Evolutionary conservation across 2,113 vertebrate genomes (phyloP), one percentile per base, ranked within the genome.

Genomic region (Tragulus kanchil): DNA sequence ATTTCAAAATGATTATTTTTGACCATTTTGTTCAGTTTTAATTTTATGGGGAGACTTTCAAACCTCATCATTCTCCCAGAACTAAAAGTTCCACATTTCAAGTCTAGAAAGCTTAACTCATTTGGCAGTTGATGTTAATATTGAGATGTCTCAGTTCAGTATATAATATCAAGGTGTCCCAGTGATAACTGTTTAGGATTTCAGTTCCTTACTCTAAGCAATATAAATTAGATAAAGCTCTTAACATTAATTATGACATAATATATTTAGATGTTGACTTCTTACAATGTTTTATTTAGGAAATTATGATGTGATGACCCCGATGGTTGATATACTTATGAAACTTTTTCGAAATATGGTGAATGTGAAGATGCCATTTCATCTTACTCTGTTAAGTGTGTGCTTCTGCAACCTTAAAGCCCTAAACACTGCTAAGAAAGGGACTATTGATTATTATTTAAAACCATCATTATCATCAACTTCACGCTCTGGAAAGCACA

Each of bases 261-360:
- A 14, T 58, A 3, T n/a, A 15, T 56, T 95, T 89, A 48, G 3
- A 31, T 77, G n/a, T 31, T 92, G 25, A 64, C 56, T 61, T 85
- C 64, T 77, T 97, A 77, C 91, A 95, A 95, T 9, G 88, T 94
- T 92, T 94, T 86, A 15, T 97, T 83, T 58, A 99, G 99, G 97
- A 83, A 97, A 96, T 97, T 71, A 31, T 59, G 98, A 98, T 3
- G 42, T 98, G 16, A 82, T 99, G 58, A 81, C 98, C 13, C 98
- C 98, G 9, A 97, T 99, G 96, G 83, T 99, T 89, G 97, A 98
- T 16, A 23, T 99, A 45, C 98, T 99, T n/a, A 98, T 99, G 99
- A 99, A 99, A 93, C 99, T 99, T 28, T 99, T 99, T 85, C 98
- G 98, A 50, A 99, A 99, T 98, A 99, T 99, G 99, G 98, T 99